Percentiles rank a stretch among this genome's conserved stretches.
Conservation (phyloP, 2,113 vertebrate genomes). For the Caranx melampygus region DNA sequence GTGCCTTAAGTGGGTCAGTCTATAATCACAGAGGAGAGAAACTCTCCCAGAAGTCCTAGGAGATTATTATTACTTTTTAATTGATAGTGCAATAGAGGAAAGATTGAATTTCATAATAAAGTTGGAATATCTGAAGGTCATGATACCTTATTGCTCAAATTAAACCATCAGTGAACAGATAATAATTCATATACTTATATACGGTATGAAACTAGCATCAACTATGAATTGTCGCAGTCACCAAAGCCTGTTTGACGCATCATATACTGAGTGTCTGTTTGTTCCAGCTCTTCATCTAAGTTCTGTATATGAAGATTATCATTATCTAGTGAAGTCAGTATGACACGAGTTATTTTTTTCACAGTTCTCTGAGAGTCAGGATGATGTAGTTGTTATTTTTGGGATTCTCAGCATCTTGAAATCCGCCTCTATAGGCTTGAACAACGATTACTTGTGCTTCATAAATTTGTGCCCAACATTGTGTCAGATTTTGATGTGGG, state of each 20-base stretch:
- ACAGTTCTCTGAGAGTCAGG: not conserved
- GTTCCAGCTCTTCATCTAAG: not conserved
- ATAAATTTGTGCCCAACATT: not conserved
- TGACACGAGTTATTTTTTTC: not conserved
- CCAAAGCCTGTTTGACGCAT: not conserved
- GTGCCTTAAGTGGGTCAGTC: constrained; percentile 52
- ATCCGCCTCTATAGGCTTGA: not conserved
- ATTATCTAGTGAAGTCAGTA: not conserved
- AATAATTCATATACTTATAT: constrained; percentile 21
- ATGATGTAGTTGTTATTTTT: not conserved
- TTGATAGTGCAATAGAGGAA: constrained; percentile 34
- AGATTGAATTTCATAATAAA: constrained; percentile 28
- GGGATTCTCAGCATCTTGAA: not conserved
- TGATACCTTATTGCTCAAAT: constrained; percentile 38
- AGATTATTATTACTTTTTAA: constrained; percentile 34
- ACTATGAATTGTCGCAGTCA: constrained; percentile 6
- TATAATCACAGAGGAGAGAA: constrained; percentile 38
- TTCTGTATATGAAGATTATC: not conserved
- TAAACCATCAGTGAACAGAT: constrained; percentile 36
- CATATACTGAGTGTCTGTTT: not conserved
- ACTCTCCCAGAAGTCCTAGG: constrained; percentile 33
- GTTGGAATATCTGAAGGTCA: not conserved
- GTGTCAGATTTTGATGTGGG: not conserved
- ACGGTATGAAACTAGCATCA: constrained; percentile 9
- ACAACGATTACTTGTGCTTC: not conserved